phyloP scores from a whole-genome alignment of 2,113 vertebrate genomes.

The Cyanistes caeruleus region DNA sequence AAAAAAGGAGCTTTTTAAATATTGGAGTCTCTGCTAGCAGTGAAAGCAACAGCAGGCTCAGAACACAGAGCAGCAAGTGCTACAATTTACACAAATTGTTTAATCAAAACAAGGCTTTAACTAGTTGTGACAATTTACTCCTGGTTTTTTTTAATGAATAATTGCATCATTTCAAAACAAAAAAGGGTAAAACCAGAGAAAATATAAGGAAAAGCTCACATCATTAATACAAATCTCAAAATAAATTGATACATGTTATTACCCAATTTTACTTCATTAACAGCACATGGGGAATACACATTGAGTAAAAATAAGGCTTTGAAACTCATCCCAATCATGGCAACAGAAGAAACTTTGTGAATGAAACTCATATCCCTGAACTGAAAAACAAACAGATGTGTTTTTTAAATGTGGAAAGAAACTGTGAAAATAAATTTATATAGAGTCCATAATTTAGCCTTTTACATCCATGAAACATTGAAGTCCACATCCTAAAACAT shows the following conservation, averaged over 20 bases:
- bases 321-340: background rate
- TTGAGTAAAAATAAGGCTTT: background rate
- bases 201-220: background rate
- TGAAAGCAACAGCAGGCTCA: fast-evolving
- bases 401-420: background rate
- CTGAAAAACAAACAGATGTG: background rate
- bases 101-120: background rate
- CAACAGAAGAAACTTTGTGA: background rate
- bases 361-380: background rate
- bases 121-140: background rate
- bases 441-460: background rate
- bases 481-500: background rate
- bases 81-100: background rate
- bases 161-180: background rate
- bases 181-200: background rate
- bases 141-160: background rate
- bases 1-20: background rate
- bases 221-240: background rate
- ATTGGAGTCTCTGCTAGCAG: background rate
- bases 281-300: background rate
- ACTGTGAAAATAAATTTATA: background rate
- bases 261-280: background rate
- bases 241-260: background rate
- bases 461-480: background rate
- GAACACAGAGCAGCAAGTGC: background rate